Evolutionary conservation across 1,140 invertebrate species (phyloP).

Genomic region (Tribolium castaneum): DNA sequence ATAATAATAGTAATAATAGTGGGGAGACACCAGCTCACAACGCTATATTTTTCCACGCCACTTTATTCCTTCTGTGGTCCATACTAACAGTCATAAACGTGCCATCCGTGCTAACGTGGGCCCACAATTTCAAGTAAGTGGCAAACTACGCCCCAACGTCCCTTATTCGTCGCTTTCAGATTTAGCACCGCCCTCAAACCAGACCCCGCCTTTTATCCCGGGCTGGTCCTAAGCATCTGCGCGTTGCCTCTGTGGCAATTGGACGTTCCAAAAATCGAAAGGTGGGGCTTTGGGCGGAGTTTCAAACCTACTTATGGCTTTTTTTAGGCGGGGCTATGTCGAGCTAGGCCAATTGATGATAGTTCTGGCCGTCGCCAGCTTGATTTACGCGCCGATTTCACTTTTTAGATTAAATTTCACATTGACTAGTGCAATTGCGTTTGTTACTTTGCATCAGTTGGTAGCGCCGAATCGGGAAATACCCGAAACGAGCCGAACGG

Average conservation of each 20-base stretch:
- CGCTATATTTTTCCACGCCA: slow-evolving; percentile 71
- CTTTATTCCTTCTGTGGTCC: slow-evolving; percentile 70
- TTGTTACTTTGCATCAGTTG: slow-evolving; percentile 69
- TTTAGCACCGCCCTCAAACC: slow-evolving; percentile 65
- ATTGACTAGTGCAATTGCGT: slow-evolving; percentile 66
- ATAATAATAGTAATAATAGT: slow-evolving; percentile 28
- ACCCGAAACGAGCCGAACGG: background rate
- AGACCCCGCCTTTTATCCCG: slow-evolving; percentile 67
- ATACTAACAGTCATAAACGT: slow-evolving; percentile 67
- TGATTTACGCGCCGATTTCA: slow-evolving; percentile 69
- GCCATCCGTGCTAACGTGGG: slow-evolving; percentile 71
- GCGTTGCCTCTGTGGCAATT: slow-evolving; percentile 68
- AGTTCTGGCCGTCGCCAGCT: slow-evolving; percentile 64
- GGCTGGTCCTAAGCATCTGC: slow-evolving; percentile 65
- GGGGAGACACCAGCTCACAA: slow-evolving; percentile 51
- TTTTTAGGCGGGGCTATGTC: slow-evolving; percentile 66
- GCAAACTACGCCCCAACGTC: background rate
- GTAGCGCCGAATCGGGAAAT: slow-evolving; percentile 52
- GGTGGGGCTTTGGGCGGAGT: slow-evolving; percentile 51
- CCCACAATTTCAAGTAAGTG: slow-evolving; percentile 72
- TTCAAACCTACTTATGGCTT: background rate
- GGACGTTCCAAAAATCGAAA: slow-evolving; percentile 65
- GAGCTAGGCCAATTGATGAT: slow-evolving; percentile 66
- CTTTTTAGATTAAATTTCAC: slow-evolving; percentile 69
- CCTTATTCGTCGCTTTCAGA: slow-evolving; percentile 60